These are phyloP conservation scores for Erynnis tages DNA, from an alignment of 2,888 invertebrate genomes.

Conservation along the genomic window DNA sequence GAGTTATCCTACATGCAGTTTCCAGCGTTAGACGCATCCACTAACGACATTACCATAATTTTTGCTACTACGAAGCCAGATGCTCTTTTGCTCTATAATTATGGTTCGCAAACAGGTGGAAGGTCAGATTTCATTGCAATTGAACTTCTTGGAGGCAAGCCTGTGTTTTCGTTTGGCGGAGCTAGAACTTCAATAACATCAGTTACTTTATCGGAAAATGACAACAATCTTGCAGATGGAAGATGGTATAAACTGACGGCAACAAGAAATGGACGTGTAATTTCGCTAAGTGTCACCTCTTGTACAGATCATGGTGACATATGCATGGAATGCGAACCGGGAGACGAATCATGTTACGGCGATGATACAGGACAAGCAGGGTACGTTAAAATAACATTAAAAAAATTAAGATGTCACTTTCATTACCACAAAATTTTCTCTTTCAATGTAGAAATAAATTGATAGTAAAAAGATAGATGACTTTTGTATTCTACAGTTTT, in stretches of 20 bases:
- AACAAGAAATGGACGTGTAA: constrained; percentile 93
- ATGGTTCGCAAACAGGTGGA: constrained; percentile 92
- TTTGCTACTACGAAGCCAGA: constrained; percentile 95
- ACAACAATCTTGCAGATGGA: constrained; percentile 89
- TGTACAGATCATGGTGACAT: constrained; percentile 93
- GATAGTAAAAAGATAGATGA: too few species aligned
- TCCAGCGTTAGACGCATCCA: constrained; percentile 90
- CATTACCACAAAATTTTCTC: background rate
- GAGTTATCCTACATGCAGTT: constrained; percentile 95
- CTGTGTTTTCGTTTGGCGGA: constrained; percentile 94
- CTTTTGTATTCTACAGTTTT: too few species aligned
- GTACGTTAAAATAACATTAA: constrained; percentile 79
- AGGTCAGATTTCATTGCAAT: constrained; percentile 96
- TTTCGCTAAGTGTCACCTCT: constrained; percentile 90
- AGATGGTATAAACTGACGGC: constrained; percentile 96
- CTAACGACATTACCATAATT: constrained; percentile 94
- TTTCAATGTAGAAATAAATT: too few species aligned
- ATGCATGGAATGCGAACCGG: constrained; percentile 92
- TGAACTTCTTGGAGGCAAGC: constrained; percentile 91
- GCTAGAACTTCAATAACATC: constrained; percentile 93
- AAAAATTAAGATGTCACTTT: background rate
- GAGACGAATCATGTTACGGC: constrained; percentile 90
- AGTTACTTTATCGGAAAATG: constrained; percentile 84
- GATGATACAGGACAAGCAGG: constrained; percentile 94
- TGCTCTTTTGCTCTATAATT: constrained; percentile 94